Evolutionary conservation across 2,113 vertebrate genomes (phyloP).

Genomic region (Podiceps cristatus): DNA sequence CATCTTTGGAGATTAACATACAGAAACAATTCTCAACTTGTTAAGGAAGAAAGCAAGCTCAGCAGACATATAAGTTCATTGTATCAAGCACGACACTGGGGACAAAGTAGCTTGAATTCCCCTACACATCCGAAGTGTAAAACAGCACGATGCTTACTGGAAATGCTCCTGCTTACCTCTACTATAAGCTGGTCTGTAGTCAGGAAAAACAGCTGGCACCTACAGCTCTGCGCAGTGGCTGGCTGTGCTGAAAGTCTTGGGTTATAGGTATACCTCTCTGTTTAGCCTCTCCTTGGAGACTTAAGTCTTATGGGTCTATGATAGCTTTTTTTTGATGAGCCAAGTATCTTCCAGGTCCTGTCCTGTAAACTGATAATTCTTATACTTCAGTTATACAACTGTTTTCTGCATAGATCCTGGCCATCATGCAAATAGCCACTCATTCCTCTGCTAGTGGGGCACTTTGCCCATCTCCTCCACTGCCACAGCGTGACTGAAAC

Average conservation of each 20-base stretch:
- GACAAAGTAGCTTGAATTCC: background rate
- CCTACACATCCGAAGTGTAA: background rate
- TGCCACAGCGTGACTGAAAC: background rate
- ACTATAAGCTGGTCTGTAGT: background rate
- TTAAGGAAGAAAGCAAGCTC: background rate
- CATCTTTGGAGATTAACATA: background rate
- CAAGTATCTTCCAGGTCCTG: fast-evolving
- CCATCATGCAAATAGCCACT: background rate
- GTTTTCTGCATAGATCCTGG: background rate
- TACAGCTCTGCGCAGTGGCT: background rate
- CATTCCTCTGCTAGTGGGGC: background rate
- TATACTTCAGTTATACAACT: background rate
- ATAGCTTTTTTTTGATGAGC: background rate
- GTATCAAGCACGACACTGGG: background rate
- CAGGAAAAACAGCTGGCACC: background rate
- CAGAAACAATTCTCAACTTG: background rate
- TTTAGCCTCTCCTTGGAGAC: background rate
- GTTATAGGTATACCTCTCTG: background rate
- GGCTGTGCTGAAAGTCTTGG: background rate
- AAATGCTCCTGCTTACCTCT: background rate
- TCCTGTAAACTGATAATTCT: background rate
- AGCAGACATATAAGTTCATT: background rate
- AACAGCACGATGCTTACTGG: background rate
- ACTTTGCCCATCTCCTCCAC: background rate
- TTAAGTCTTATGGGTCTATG: background rate